Evolutionary conservation across 2,888 invertebrate species (phyloP).

Genomic region (Tetramorium bicarinatum): DNA sequence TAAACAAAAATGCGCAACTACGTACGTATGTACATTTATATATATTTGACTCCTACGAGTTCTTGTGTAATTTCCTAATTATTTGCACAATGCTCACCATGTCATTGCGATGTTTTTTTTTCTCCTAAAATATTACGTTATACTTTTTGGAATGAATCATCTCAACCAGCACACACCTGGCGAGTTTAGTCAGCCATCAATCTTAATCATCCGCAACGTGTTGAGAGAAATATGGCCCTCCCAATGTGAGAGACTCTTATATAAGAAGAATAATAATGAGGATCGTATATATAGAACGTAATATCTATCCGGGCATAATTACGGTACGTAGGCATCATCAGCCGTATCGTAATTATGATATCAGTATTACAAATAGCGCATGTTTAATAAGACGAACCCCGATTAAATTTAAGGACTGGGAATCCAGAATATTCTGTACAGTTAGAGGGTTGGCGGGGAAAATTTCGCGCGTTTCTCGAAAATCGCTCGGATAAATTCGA

Average conservation of each 20-base stretch:
- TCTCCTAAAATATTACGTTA: slow-evolving; percentile 46
- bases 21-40: neutral
- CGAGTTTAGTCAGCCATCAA: slow-evolving; percentile 56
- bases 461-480: slow-evolving; percentile 2
- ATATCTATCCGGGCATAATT: slow-evolving; percentile 50
- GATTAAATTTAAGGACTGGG: slow-evolving; percentile 16
- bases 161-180: slow-evolving; percentile 45
- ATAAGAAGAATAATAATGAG: slow-evolving; percentile 57
- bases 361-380: slow-evolving; percentile 45
- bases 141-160: slow-evolving; percentile 53
- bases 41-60: neutral
- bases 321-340: slow-evolving; percentile 30
- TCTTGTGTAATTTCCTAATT: slow-evolving; percentile 10
- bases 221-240: slow-evolving; percentile 58
- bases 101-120: slow-evolving; percentile 27
- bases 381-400: neutral
- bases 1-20: neutral
- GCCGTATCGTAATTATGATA: slow-evolving; percentile 48
- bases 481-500: neutral
- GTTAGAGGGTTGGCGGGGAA: neutral
- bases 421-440: neutral
- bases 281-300: slow-evolving; percentile 41
- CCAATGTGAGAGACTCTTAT: slow-evolving; percentile 54
- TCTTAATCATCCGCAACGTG: slow-evolving; percentile 55
- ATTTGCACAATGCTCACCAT: slow-evolving; percentile 31